phyloP scores from a whole-genome alignment of 2,113 vertebrate genomes.

The Erythrocercus mccallii region DNA sequence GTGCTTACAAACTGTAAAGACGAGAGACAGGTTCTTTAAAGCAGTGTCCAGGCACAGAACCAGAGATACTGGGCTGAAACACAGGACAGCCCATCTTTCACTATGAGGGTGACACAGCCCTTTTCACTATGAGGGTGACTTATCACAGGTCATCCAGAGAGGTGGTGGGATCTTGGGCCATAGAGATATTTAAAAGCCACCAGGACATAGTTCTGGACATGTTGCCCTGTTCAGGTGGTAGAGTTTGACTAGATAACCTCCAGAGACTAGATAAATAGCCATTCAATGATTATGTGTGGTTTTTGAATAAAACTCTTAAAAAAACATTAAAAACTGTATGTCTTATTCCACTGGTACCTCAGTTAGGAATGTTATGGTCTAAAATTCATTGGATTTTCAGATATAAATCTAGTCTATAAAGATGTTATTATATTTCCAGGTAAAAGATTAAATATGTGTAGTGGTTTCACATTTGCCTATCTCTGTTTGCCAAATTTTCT shows the following conservation, averaged over 20 bases:
- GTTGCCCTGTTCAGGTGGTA: accelerated
- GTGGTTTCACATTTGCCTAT: no score
- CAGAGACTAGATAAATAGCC: not conserved
- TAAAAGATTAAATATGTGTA: not conserved
- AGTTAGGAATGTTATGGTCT: not conserved
- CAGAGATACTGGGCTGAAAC: not conserved
- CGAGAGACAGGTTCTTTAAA: not conserved
- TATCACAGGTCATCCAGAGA: not conserved
- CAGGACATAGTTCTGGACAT: not conserved
- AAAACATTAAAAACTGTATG: not conserved
- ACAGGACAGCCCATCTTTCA: not conserved
- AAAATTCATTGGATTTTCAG: not conserved
- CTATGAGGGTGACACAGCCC: not conserved
- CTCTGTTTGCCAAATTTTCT: no score
- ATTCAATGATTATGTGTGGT: not conserved
- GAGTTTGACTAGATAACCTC: not conserved
- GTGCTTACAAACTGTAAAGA: not conserved
- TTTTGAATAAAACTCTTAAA: not conserved
- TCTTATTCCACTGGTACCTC: not conserved
- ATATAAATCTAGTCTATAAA: not conserved
- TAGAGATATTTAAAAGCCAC: not conserved
- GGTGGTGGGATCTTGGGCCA: not conserved
- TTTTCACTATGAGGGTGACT: not conserved
- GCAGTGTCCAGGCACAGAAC: not conserved
- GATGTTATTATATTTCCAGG: not conserved